Evolutionary conservation across 2,888 invertebrate genomes (phyloP), one percentile per base, ranked within the genome.

Genomic region (Trypoxylon attenuatum): DNA sequence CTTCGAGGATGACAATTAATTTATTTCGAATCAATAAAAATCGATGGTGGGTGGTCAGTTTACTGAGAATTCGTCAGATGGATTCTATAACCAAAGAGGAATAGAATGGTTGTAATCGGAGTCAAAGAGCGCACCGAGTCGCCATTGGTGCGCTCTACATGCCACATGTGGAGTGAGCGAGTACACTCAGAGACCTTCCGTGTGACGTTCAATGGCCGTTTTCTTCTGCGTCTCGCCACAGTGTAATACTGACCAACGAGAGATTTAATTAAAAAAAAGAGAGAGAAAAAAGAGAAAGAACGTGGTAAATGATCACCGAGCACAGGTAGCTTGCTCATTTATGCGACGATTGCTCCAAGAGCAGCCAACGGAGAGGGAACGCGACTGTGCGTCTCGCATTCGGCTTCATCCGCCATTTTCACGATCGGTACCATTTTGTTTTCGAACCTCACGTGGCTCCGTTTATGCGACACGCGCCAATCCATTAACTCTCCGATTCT

Each of bases 121-220:
- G 69, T 71, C 65, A 72, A 76, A 79, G 75, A 74, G 71, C 68
- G 71, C 58, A 64, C 73, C 29, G 65, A 68, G 49, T 54, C 75
- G 83, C 84, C 84, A 84, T 84, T 84, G 84, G 83, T 84, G 84
- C 84, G 83, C 71, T 51, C 59, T 58, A 43, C 42, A 51, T 54
- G 54, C 59, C 60, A 43, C 42, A 51, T 54, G 18, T 10, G 49
- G 8, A 43, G n/a, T n/a, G n/a, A n/a, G n/a, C n/a, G n/a, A n/a
- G n/a, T n/a, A n/a, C n/a, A n/a, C n/a, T n/a, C n/a, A n/a, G n/a
- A n/a, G n/a, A n/a, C n/a, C n/a, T n/a, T n/a, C n/a, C n/a, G n/a
- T n/a, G n/a, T n/a, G n/a, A n/a, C n/a, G n/a, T n/a, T n/a, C n/a
- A n/a, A n/a, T n/a, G n/a, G n/a, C n/a, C n/a, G n/a, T n/a, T n/a